These are phyloP conservation scores for Mnemiopsis leidyi DNA, from an alignment of 37 sponge, comb jelly and placozoan genomes.

Conservation along the genomic window DNA sequence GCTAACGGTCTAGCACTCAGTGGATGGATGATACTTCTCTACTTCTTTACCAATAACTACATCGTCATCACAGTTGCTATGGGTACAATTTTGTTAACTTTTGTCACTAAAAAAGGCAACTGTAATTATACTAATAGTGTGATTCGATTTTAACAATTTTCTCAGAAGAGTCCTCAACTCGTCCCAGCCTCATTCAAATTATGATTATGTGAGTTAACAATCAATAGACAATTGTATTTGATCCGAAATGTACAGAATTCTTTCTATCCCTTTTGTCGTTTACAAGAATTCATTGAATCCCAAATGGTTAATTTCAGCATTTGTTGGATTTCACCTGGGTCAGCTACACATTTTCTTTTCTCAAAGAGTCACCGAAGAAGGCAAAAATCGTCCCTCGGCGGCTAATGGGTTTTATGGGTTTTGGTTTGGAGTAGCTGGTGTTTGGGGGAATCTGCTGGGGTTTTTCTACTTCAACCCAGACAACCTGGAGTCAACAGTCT, in stretches of 20 bases:
- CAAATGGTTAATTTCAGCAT: neutral
- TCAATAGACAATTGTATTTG: no score
- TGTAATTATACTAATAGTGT: no score
- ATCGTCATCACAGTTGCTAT: neutral
- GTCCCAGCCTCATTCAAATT: no score
- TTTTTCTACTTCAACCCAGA: conserved; percentile 21
- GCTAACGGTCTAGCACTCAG: neutral
- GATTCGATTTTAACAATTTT: no score
- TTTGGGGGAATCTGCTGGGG: neutral
- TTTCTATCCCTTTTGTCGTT: no score
- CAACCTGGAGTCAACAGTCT: neutral
- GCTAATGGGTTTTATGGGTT: conserved; percentile 60
- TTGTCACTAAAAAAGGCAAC: no score
- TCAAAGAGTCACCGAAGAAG: conserved; percentile 60
- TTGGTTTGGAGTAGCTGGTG: conserved; percentile 35
- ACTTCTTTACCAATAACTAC: conserved; percentile 27
- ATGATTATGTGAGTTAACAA: no score
- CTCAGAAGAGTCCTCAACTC: no score
- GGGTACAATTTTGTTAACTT: no score
- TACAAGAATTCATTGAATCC: no score
- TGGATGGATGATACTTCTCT: conserved; percentile 17
- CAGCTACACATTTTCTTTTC: conserved; percentile 60
- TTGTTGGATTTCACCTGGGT: conserved; percentile 14
- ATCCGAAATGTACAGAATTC: no score
- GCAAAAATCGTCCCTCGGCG: neutral